phyloP scores from a whole-genome alignment of 2,797 vertebrate genomes.

The Moxostoma hubbsi region DNA sequence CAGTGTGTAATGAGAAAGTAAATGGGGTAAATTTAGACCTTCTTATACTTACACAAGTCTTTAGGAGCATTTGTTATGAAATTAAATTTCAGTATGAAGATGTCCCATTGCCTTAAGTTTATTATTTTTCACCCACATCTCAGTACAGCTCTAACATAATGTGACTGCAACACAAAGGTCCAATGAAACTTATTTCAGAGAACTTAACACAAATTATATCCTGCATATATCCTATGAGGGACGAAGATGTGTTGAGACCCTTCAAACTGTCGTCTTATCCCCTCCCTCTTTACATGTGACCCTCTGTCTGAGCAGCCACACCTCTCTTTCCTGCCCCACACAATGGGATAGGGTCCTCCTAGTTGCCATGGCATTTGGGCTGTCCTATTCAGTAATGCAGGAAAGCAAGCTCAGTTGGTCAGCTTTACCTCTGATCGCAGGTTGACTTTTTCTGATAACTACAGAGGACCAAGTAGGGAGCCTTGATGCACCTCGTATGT shows the following conservation, averaged over 20 bases:
- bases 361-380: constrained; percentile 79
- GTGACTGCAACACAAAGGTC: too few species aligned
- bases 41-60: too few species aligned
- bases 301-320: constrained; percentile 40
- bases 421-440: constrained; percentile 50
- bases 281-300: constrained; percentile 69
- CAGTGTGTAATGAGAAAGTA: too few species aligned
- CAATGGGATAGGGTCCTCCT: constrained; percentile 74
- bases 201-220: constrained; percentile 2
- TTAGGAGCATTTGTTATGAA: too few species aligned
- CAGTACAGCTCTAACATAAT: too few species aligned
- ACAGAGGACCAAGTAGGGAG: constrained; percentile 18
- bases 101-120: too few species aligned
- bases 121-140: too few species aligned
- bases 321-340: constrained; percentile 70
- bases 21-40: too few species aligned
- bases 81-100: too few species aligned
- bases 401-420: constrained; percentile 53
- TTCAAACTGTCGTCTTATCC: constrained; percentile 62
- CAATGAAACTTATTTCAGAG: constrained; percentile 30
- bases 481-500: constrained; percentile 4
- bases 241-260: constrained; percentile 60
- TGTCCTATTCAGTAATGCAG: constrained; percentile 73
- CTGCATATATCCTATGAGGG: too few species aligned
- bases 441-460: constrained; percentile 33